phyloP scores from a whole-genome alignment of 2,113 vertebrate species.

The Brachyhypopomus gauderio region DNA sequence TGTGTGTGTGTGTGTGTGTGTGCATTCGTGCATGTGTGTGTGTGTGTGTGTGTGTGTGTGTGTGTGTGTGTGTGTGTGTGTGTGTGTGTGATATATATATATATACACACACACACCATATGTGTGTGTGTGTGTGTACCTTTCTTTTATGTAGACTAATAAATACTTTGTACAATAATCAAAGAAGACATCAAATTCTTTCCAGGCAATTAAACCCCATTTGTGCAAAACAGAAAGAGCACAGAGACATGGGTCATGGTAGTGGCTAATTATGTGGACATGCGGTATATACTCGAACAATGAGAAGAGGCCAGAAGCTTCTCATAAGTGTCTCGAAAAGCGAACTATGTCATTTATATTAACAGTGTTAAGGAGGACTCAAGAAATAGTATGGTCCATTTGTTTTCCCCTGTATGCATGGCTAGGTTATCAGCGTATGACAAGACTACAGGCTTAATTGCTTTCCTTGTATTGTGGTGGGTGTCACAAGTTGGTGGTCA shows the following conservation, averaged over 20 bases:
- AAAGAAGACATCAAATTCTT: slow-evolving; percentile 54
- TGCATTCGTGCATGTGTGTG: background rate
- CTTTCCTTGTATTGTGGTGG: background rate
- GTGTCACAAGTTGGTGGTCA: background rate
- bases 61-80: slow-evolving; percentile 11
- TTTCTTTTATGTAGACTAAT: slow-evolving; percentile 48
- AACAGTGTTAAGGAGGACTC: background rate
- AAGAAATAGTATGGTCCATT: background rate
- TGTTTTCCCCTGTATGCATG: background rate
- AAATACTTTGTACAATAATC: slow-evolving; percentile 58
- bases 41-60: too few relatives aligned
- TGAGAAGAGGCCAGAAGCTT: slow-evolving; percentile 19
- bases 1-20: slow-evolving; percentile 7
- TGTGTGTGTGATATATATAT: too few relatives aligned
- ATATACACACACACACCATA: too few relatives aligned
- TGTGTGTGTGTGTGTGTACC: background rate
- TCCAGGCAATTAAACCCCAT: slow-evolving; percentile 56
- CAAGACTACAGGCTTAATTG: background rate
- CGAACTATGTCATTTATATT: slow-evolving; percentile 30
- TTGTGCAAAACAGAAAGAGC: slow-evolving; percentile 44
- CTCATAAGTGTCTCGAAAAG: slow-evolving; percentile 34
- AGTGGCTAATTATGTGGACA: slow-evolving; percentile 45
- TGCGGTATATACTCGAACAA: slow-evolving; percentile 49
- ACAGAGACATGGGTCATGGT: slow-evolving; percentile 37
- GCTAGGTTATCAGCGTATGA: background rate